These are phyloP conservation scores for Lasioglossum calceatum DNA, from an alignment of 2,888 invertebrate species.

Conservation along the genomic window DNA sequence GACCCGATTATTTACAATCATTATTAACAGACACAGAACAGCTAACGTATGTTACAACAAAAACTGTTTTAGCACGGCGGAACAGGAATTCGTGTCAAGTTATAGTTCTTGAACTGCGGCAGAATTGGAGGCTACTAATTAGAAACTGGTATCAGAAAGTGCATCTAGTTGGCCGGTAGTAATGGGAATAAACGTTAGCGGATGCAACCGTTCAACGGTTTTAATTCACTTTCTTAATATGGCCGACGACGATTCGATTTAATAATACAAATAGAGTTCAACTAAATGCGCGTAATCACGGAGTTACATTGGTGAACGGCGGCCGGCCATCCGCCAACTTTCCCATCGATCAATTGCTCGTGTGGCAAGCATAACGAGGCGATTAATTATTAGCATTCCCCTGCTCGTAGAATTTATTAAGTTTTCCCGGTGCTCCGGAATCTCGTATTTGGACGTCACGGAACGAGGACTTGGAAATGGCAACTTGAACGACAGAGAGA, in stretches of 20 bases:
- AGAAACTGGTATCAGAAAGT: slow-evolving; percentile 13
- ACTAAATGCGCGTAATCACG: neutral
- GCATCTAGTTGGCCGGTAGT: slow-evolving; percentile 13
- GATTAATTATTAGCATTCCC: neutral
- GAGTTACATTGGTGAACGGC: neutral
- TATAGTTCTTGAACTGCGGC: neutral
- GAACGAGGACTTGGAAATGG: neutral
- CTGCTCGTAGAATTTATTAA: neutral
- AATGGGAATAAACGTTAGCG: neutral
- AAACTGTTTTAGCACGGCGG: neutral
- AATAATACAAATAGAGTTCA: neutral
- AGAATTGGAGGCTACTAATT: neutral
- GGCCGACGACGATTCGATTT: slow-evolving; percentile 5
- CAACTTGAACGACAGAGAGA: neutral
- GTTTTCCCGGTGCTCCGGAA: neutral
- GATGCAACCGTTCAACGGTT: slow-evolving; percentile 6
- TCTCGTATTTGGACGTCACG: neutral
- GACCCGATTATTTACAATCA: too few species aligned
- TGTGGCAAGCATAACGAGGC: neutral
- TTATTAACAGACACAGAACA: too few species aligned
- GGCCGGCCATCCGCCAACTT: neutral
- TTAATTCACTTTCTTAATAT: slow-evolving; percentile 42
- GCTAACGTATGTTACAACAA: neutral
- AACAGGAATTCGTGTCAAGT: neutral
- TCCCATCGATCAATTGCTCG: slow-evolving; percentile 1